Percentiles rank a stretch among this genome's conserved stretches.
phyloP scores from a whole-genome alignment of 2,113 vertebrate species.

The Pyxicephalus adspersus region DNA sequence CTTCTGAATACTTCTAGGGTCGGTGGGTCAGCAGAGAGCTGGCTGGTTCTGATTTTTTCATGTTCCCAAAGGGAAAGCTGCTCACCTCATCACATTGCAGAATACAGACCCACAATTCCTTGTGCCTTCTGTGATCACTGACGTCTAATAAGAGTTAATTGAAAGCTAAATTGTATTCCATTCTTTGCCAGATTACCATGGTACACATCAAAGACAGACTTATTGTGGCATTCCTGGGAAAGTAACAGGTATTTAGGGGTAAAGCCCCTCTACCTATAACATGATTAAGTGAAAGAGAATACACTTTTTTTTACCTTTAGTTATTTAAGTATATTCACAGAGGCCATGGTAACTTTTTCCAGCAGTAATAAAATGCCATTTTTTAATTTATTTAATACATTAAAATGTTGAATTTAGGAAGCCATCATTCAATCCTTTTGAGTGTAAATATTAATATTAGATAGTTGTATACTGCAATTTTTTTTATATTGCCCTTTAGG shows the following conservation, averaged over 20 bases:
- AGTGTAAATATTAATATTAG: no score
- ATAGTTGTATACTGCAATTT: no score
- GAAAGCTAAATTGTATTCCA: slow-evolving; percentile 50
- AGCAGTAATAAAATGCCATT: no score
- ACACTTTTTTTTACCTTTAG: background rate
- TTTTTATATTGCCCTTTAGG: no score
- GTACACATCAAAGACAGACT: slow-evolving; percentile 35
- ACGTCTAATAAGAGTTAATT: slow-evolving; percentile 53
- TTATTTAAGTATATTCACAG: slow-evolving; percentile 22
- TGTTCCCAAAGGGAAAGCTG: slow-evolving; percentile 61
- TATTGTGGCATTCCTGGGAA: slow-evolving; percentile 33
- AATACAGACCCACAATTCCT: slow-evolving; percentile 57
- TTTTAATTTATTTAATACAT: no score
- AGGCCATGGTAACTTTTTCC: background rate
- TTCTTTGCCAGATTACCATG: slow-evolving; percentile 41
- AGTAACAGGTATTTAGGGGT: slow-evolving; percentile 7
- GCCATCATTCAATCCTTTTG: no score
- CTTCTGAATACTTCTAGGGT: slow-evolving; percentile 64
- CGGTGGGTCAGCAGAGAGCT: slow-evolving; percentile 63
- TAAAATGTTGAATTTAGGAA: no score
- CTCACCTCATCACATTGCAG: slow-evolving; percentile 69
- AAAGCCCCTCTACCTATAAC: background rate
- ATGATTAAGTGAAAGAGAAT: slow-evolving; percentile 28
- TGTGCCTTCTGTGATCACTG: slow-evolving; percentile 56
- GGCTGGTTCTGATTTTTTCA: slow-evolving; percentile 64